A percentile compares a stretch with the other conserved stretches of the same genome.
Conservation (phyloP, 2,113 vertebrate species). For the Isurus oxyrinchus region DNA sequence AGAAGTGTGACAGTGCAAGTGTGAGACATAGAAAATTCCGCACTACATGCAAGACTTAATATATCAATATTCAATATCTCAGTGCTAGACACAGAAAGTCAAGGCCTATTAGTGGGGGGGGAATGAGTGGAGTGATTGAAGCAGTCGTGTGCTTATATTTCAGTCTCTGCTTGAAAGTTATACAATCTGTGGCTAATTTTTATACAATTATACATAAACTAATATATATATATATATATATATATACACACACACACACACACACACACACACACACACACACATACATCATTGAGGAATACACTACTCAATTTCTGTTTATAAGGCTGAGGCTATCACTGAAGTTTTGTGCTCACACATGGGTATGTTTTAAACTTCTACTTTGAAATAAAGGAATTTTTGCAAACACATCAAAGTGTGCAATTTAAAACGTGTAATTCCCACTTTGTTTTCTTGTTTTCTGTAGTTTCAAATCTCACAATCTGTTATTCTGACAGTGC, state of each 20-base stretch:
- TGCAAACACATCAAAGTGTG: neutral
- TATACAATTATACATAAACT: neutral
- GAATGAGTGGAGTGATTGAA: neutral
- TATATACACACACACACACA: no score
- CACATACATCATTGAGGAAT: neutral
- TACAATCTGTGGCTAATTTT: neutral
- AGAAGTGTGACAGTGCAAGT: neutral
- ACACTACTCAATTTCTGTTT: neutral
- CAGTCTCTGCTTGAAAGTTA: neutral
- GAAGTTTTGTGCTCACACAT: neutral
- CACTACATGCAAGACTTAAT: neutral
- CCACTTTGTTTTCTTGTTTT: neutral
- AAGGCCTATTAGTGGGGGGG: neutral
- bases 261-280: no score
- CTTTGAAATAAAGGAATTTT: neutral
- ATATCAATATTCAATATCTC: neutral
- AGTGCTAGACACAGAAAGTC: neutral
- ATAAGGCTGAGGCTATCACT: neutral
- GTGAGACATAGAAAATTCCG: neutral
- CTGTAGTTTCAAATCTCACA: neutral
- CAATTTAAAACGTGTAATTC: neutral
- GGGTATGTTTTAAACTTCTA: neutral
- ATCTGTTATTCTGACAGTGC: neutral
- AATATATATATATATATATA: no score
- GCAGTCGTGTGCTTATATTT: neutral